phyloP scores from a whole-genome alignment of 2,888 invertebrate genomes.

The Spatulosminthurus flaviceps region DNA sequence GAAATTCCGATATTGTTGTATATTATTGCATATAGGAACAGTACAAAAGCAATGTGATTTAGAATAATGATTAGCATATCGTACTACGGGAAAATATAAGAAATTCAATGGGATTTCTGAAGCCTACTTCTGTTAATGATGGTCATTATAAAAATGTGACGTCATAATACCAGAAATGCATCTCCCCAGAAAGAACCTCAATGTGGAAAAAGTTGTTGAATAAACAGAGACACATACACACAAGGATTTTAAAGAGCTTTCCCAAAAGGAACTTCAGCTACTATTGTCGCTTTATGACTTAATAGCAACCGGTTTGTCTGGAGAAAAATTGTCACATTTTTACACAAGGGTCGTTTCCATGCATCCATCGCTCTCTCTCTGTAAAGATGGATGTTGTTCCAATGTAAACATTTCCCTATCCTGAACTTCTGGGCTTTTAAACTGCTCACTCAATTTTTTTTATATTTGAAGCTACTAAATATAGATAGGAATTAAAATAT shows the following conservation, averaged over 20 bases:
- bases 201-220: background rate
- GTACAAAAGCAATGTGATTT: no score
- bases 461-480: background rate
- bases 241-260: conserved; percentile 17
- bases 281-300: conserved; percentile 44
- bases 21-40: no score
- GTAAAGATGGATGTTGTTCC: no score
- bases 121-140: conserved; percentile 44
- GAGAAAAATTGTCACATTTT: conserved; percentile 45
- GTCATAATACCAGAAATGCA: background rate
- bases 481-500: conserved; percentile 8
- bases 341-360: background rate
- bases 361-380: background rate
- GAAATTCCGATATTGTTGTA: no score
- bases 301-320: conserved; percentile 48
- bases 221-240: conserved; percentile 15
- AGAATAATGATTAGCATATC: no score
- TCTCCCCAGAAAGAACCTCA: background rate
- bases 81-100: background rate
- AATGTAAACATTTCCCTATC: conserved; percentile 35
- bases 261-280: background rate
- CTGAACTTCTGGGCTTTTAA: background rate
- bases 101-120: background rate
- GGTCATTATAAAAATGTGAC: conserved; percentile 4
- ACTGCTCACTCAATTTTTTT: background rate